A percentile compares a stretch with the other conserved stretches of the same genome.
These are phyloP conservation scores for Haemorhous mexicanus DNA, from an alignment of 2,113 vertebrate genomes.

Conservation along the genomic window DNA sequence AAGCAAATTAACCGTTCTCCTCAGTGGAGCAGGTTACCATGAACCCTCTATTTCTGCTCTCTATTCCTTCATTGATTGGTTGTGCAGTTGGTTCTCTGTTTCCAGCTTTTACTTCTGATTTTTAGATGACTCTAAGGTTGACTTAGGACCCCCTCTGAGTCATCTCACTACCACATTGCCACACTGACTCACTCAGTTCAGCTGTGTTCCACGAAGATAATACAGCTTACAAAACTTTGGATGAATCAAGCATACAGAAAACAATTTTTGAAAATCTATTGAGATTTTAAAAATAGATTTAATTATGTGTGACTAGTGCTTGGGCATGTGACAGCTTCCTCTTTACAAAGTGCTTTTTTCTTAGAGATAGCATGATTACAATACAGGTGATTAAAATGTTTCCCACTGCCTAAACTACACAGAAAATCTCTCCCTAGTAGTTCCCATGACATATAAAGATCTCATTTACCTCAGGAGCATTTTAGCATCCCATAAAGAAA, in stretches of 20 bases:
- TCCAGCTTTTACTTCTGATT: background rate
- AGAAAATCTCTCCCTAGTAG: background rate
- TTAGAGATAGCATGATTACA: background rate
- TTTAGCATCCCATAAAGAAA: background rate
- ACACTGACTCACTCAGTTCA: background rate
- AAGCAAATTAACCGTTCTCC: background rate
- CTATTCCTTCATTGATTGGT: background rate
- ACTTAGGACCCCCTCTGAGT: background rate
- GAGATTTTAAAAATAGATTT: background rate
- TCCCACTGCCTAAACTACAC: background rate
- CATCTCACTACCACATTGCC: background rate
- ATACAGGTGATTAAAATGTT: background rate
- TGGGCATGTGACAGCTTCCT: background rate
- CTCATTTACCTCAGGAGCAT: background rate
- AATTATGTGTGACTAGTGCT: background rate
- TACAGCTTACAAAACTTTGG: background rate
- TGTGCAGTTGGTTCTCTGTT: background rate
- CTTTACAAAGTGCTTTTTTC: background rate
- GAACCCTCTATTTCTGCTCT: background rate
- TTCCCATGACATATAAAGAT: background rate
- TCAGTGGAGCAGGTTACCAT: background rate
- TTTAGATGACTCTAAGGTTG: background rate
- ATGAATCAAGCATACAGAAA: slow-evolving; percentile 21
- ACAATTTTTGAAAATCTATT: background rate
- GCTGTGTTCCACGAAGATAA: background rate